Percentiles rank a stretch among this genome's conserved stretches.
Evolutionary conservation across 1,140 invertebrate genomes (phyloP).

Genomic region (Sarcophaga bullata): DNA sequence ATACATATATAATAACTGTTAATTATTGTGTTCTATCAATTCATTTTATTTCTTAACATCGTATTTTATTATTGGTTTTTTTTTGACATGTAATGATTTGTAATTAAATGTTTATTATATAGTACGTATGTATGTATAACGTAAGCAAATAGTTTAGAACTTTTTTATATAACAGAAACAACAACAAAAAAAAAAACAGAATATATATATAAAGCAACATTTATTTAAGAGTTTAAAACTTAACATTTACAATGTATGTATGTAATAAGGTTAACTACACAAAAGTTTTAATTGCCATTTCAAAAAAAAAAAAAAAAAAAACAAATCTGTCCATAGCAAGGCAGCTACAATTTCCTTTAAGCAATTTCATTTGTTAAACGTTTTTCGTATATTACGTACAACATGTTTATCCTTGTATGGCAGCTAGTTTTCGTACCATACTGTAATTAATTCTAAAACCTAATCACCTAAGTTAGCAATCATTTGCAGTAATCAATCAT

Average conservation of each 20-base stretch:
- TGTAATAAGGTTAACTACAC: background rate
- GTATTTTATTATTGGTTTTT: background rate
- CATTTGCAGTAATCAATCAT: no score
- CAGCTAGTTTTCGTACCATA: no score
- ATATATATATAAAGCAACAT: background rate
- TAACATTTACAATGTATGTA: background rate
- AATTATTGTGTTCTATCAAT: background rate
- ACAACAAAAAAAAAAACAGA: no score
- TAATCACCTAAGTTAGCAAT: no score
- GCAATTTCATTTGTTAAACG: no score
- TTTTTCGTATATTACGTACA: no score
- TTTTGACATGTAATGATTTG: background rate
- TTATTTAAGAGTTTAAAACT: slow-evolving; percentile 11
- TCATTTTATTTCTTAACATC: background rate
- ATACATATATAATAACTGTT: background rate
- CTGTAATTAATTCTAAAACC: no score
- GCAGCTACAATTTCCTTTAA: no score
- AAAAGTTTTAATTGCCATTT: background rate
- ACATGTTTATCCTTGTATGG: no score
- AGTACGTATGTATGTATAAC: background rate
- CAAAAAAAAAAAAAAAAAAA: no score
- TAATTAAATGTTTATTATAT: slow-evolving; percentile 27
- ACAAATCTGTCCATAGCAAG: no score
- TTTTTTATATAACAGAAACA: slow-evolving; percentile 11
- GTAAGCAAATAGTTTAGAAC: background rate